Conservation (phyloP, 1,140 invertebrate species). For the Bursaphelenchus mucronatus region DNA sequence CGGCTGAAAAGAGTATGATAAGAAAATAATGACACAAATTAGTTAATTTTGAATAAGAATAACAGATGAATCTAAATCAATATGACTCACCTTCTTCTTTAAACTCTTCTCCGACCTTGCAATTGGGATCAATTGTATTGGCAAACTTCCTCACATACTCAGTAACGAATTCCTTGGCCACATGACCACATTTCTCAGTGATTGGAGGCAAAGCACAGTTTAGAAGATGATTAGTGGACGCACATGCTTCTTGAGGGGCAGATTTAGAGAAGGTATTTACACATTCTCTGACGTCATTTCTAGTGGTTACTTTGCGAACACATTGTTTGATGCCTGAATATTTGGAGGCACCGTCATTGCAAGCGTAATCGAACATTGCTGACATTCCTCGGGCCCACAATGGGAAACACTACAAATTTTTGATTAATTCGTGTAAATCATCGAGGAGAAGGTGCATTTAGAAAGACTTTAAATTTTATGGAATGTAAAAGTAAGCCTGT, state of each 20-base stretch:
- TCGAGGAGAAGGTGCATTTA: background rate
- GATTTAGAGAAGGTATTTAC: slow-evolving; percentile 53
- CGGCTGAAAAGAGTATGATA: background rate
- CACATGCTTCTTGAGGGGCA: slow-evolving; percentile 54
- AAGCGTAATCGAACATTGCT: slow-evolving; percentile 58
- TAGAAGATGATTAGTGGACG: slow-evolving; percentile 51
- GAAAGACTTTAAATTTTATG: too few relatives aligned
- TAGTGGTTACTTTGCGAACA: slow-evolving; percentile 39
- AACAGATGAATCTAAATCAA: too few relatives aligned
- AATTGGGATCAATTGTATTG: slow-evolving; percentile 48
- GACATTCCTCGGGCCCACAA: slow-evolving; percentile 56
- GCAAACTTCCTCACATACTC: slow-evolving; percentile 52
- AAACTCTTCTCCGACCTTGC: slow-evolving; percentile 30
- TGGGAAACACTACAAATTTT: slow-evolving; percentile 32
- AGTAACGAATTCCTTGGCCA: slow-evolving; percentile 37
- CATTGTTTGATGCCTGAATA: slow-evolving; percentile 49
- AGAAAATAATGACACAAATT: background rate
- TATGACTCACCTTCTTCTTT: background rate
- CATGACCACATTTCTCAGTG: slow-evolving; percentile 40
- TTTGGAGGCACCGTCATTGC: slow-evolving; percentile 42
- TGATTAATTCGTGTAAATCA: background rate
- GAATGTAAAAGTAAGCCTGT: slow-evolving; percentile 25
- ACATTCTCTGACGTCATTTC: slow-evolving; percentile 45
- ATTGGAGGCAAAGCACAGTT: slow-evolving; percentile 44
- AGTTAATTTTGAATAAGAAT: too few relatives aligned